Conservation (phyloP, 2,888 invertebrate genomes). For the Caenorhabditis imperialis region DNA sequence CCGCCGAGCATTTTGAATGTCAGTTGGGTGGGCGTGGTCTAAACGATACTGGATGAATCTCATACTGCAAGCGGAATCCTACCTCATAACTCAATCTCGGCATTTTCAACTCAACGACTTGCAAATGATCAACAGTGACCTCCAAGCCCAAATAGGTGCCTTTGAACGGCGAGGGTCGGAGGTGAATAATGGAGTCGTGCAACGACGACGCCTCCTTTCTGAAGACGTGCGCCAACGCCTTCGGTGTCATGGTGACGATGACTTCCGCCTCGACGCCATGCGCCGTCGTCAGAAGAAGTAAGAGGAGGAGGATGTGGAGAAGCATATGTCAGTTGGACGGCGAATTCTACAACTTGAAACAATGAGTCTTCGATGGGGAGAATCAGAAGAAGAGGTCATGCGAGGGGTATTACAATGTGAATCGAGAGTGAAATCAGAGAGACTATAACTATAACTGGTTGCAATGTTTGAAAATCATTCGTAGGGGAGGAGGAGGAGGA, state of each 20-base stretch:
- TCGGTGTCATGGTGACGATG: conserved; percentile 41
- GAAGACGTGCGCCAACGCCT: conserved; percentile 38
- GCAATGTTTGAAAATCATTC: conserved; percentile 17
- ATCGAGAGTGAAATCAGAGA: too few species aligned
- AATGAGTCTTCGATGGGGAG: conserved; percentile 7
- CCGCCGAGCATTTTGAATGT: conserved; percentile 45
- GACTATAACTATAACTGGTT: too few species aligned
- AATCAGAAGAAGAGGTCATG: conserved; percentile 4
- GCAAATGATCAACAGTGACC: conserved; percentile 44
- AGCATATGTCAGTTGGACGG: conserved; percentile 38
- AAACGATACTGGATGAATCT: too few species aligned
- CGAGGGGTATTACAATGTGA: too few species aligned
- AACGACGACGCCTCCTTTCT: conserved; percentile 25
- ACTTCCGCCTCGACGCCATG: conserved; percentile 29
- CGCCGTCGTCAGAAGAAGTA: conserved; percentile 37
- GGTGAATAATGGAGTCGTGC: conserved; percentile 20
- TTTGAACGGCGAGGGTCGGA: conserved; percentile 29
- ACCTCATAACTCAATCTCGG: conserved; percentile 42
- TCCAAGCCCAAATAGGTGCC: conserved; percentile 47
- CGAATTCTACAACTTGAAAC: conserved; percentile 6
- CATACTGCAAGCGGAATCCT: conserved; percentile 5
- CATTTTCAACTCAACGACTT: conserved; percentile 45
- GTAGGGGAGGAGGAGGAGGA: not conserved
- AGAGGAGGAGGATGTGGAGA: conserved; percentile 23
- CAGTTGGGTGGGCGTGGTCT: conserved; percentile 10